phyloP scores from a whole-genome alignment of 2,888 invertebrate genomes.

The Eumerus sabulonum region DNA sequence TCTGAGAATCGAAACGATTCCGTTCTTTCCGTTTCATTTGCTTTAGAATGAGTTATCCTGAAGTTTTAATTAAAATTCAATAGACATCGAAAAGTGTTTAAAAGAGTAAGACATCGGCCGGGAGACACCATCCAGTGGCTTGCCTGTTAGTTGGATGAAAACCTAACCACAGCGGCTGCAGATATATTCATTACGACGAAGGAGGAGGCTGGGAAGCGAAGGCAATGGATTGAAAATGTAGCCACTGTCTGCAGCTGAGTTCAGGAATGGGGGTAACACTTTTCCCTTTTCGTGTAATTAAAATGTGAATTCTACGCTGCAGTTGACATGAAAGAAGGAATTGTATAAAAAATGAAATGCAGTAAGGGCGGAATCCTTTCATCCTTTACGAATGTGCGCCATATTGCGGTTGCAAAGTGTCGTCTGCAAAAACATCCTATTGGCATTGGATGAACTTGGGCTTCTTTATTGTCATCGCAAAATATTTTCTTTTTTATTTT shows the following conservation, averaged over 20 bases:
- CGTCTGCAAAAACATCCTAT: neutral
- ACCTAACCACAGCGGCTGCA: constrained; percentile 18
- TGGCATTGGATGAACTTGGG: constrained; percentile 8
- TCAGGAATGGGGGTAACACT: constrained; percentile 13
- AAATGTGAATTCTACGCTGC: constrained; percentile 53
- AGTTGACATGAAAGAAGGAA: constrained; percentile 38
- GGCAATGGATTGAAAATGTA: constrained; percentile 32
- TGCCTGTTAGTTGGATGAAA: constrained; percentile 46
- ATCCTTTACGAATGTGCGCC: too few relatives aligned
- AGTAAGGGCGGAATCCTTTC: neutral
- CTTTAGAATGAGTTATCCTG: constrained; percentile 40
- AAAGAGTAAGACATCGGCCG: constrained; percentile 50
- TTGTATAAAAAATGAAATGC: constrained; percentile 11
- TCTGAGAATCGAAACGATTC: neutral
- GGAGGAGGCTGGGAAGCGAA: too few relatives aligned
- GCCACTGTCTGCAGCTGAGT: constrained; percentile 33
- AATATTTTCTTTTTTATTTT: constrained; percentile 4
- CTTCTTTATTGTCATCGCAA: constrained; percentile 18
- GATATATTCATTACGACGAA: too few relatives aligned
- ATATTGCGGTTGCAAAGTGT: too few relatives aligned
- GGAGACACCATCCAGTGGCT: constrained; percentile 4
- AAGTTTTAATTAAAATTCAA: constrained; percentile 68
- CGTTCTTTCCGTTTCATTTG: neutral
- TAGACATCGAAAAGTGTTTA: constrained; percentile 57
- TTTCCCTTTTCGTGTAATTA: constrained; percentile 62